phyloP scores from a whole-genome alignment of 1,140 invertebrate species.

The Drosophila grimshawi region DNA sequence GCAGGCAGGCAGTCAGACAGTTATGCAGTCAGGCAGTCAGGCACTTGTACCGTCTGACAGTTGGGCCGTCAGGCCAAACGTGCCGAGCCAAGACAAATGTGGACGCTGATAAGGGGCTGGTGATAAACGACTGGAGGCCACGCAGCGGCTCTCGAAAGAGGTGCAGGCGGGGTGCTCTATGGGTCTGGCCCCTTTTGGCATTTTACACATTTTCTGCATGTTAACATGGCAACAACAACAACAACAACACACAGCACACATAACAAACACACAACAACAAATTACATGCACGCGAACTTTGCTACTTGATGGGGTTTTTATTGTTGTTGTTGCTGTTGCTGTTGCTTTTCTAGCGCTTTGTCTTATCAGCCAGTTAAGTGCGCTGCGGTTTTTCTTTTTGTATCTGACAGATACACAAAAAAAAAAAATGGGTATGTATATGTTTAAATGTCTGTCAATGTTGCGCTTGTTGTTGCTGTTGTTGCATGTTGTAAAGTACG shows the following conservation, averaged over 20 bases:
- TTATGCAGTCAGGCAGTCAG: not conserved
- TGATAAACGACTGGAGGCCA: constrained; percentile 44
- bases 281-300: constrained; percentile 47
- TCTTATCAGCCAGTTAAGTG: constrained; percentile 41
- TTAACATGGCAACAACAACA: constrained; percentile 41
- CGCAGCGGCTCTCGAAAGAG: not conserved
- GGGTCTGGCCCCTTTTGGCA: constrained; percentile 24
- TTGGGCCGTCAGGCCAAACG: constrained; percentile 16
- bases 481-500: constrained; percentile 33
- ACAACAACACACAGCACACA: not conserved
- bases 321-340: constrained; percentile 3
- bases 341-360: constrained; percentile 22
- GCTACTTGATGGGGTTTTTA: constrained; percentile 21
- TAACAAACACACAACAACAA: constrained; percentile 25
- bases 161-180: constrained; percentile 4
- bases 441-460: constrained; percentile 28
- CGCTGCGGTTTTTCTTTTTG: constrained; percentile 25
- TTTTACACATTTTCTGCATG: constrained; percentile 48
- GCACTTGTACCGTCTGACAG: not conserved
- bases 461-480: constrained; percentile 38
- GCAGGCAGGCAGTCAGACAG: not conserved
- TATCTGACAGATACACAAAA: constrained; percentile 44
- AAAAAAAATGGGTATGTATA: constrained; percentile 20
- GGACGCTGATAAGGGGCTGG: constrained; percentile 27
- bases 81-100: constrained; percentile 47